These are phyloP conservation scores for Drosophila pallidifrons DNA, from an alignment of 1,140 invertebrate genomes.

Conservation along the genomic window DNA sequence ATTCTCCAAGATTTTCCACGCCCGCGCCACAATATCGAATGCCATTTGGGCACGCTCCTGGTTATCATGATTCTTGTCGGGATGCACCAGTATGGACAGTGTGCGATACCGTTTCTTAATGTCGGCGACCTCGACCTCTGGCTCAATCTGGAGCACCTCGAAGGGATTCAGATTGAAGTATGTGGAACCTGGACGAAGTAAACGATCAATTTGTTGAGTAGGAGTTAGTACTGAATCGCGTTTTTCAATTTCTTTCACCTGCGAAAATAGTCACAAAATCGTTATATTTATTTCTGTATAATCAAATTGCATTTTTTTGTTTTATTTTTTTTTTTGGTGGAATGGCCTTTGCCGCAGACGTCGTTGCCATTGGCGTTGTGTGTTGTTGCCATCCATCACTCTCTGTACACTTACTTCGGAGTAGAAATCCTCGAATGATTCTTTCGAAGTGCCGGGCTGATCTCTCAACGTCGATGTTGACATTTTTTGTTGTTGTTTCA, in stretches of 20 bases:
- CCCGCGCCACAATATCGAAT: conserved; percentile 98
- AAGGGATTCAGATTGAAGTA: conserved; percentile 99
- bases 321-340: conserved; percentile 8
- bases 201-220: conserved; percentile 97
- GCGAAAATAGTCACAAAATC: conserved; percentile 78
- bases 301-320: conserved; percentile 38
- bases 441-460: conserved; percentile 74
- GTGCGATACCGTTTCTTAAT: conserved; percentile 98
- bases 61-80: conserved; percentile 92
- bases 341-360: conserved; percentile 28
- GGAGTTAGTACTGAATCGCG: conserved; percentile 90
- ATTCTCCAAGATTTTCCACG: conserved; percentile 98
- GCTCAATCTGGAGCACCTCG: conserved; percentile 97
- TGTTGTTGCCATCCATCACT: conserved; percentile 5
- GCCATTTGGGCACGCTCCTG: conserved; percentile 96
- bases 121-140: conserved; percentile 94
- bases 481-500: conserved; percentile 53
- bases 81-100: conserved; percentile 99
- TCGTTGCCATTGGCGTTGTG: conserved; percentile 12
- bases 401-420: conserved; percentile 77
- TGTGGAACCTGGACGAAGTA: conserved; percentile 96
- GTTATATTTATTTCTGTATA: conserved; percentile 66
- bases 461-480: conserved; percentile 61
- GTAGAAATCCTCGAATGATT: conserved; percentile 83
- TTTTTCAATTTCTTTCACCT: conserved; percentile 85